Evolutionary conservation across 2,797 vertebrate species (phyloP).

Genomic region (Neosilurus hyrtlii): DNA sequence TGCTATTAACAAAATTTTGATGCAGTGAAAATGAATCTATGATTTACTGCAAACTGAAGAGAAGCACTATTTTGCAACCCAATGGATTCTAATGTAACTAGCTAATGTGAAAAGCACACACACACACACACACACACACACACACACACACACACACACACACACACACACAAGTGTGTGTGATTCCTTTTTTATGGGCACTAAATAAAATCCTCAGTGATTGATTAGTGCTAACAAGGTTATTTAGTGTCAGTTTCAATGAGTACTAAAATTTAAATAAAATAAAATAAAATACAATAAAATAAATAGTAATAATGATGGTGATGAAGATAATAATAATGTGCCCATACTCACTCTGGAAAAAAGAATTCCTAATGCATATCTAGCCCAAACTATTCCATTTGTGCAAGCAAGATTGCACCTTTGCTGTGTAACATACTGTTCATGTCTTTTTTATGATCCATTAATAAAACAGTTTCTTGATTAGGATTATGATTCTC

Average conservation of each 20-base stretch:
- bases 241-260: not conserved
- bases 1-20: not conserved
- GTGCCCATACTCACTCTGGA: not conserved
- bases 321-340: not conserved
- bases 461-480: conserved; percentile 37
- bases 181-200: not conserved
- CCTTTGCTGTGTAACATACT: conserved; percentile 6
- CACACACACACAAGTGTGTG: too few relatives aligned
- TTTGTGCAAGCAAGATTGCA: conserved; percentile 21
- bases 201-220: not conserved
- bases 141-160: too few relatives aligned
- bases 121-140: too few relatives aligned
- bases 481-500: conserved; percentile 34
- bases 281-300: too few relatives aligned
- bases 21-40: not conserved
- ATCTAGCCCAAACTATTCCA: conserved; percentile 3
- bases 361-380: conserved; percentile 12
- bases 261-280: not conserved
- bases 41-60: too few relatives aligned
- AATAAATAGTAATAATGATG: too few relatives aligned
- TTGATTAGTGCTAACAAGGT: not conserved
- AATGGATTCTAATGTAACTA: too few relatives aligned
- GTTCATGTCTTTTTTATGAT: conserved; percentile 26
- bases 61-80: not conserved
- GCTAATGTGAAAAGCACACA: too few relatives aligned